A percentile compares a stretch with the other conserved stretches of the same genome.
These are phyloP conservation scores for Drepana falcataria DNA, from an alignment of 2,888 invertebrate genomes.

Conservation along the genomic window DNA sequence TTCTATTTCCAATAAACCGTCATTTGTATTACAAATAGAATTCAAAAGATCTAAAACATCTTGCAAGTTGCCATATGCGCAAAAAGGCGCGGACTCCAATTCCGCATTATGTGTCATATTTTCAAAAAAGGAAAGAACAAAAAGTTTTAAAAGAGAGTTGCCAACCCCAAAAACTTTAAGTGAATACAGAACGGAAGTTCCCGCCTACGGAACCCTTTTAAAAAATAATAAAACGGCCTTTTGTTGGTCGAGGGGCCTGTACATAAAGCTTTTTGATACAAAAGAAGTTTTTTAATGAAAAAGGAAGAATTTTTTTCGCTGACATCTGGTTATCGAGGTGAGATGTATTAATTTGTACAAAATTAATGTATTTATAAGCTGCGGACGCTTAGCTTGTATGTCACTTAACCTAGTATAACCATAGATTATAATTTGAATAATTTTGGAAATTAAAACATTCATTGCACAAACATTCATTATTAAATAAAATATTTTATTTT, in stretches of 20 bases:
- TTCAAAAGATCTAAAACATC: background rate
- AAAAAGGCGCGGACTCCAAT: conserved; percentile 17
- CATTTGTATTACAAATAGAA: background rate
- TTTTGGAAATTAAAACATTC: too few species aligned
- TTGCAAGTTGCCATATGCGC: conserved; percentile 16
- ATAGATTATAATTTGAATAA: too few species aligned
- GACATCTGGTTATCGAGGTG: conserved; percentile 1
- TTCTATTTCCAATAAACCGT: too few species aligned
- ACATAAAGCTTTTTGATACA: conserved; percentile 30
- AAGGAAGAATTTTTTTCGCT: conserved; percentile 10
- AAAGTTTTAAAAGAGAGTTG: conserved; percentile 23
- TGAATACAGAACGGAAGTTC: conserved; percentile 39
- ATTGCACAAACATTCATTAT: too few species aligned
- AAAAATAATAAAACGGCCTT: conserved; percentile 39
- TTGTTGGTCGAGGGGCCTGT: conserved; percentile 21
- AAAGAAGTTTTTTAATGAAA: conserved; percentile 28
- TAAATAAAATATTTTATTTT: too few species aligned
- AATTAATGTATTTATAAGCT: background rate
- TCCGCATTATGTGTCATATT: conserved; percentile 40
- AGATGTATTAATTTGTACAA: background rate
- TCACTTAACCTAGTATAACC: too few species aligned
- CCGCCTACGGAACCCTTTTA: conserved; percentile 54
- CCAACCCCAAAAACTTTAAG: conserved; percentile 38
- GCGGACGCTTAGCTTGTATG: background rate
- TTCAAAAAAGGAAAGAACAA: conserved; percentile 23